Percentiles rank a stretch among this genome's conserved stretches.
These are phyloP conservation scores for Sardina pilchardus DNA, from an alignment of 2,113 vertebrate genomes.

Conservation along the genomic window DNA sequence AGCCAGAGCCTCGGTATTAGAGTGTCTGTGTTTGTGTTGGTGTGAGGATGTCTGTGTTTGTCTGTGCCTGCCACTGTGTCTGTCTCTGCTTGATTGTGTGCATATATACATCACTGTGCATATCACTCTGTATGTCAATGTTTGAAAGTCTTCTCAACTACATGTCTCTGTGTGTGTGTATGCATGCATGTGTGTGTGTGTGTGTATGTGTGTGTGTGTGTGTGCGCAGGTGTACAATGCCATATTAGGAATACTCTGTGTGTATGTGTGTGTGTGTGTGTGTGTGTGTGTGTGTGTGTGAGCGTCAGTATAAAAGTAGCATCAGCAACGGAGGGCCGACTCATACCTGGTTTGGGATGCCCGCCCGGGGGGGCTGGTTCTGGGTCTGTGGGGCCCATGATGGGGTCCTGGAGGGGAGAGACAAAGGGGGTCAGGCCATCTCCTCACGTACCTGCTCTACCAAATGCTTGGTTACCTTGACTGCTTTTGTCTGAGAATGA, in stretches of 20 bases:
- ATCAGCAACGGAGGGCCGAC: neutral
- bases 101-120: neutral
- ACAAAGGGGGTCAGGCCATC: neutral
- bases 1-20: neutral
- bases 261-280: neutral
- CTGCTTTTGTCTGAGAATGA: neutral
- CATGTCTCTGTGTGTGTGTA: too few relatives aligned
- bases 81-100: too few relatives aligned
- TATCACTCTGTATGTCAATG: too few relatives aligned
- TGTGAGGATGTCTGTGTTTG: neutral
- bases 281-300: neutral
- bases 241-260: neutral
- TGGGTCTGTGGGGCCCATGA: constrained; percentile 75
- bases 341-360: constrained; percentile 82
- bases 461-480: neutral
- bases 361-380: constrained; percentile 78
- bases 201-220: neutral
- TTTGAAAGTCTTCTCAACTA: too few relatives aligned
- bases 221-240: neutral
- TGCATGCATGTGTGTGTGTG: too few relatives aligned
- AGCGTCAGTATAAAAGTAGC: neutral
- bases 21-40: neutral
- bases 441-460: neutral
- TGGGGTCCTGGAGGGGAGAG: constrained; percentile 76
- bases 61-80: neutral